Evolutionary conservation across 2,113 vertebrate species (phyloP).

Genomic region (Siniperca chuatsi): DNA sequence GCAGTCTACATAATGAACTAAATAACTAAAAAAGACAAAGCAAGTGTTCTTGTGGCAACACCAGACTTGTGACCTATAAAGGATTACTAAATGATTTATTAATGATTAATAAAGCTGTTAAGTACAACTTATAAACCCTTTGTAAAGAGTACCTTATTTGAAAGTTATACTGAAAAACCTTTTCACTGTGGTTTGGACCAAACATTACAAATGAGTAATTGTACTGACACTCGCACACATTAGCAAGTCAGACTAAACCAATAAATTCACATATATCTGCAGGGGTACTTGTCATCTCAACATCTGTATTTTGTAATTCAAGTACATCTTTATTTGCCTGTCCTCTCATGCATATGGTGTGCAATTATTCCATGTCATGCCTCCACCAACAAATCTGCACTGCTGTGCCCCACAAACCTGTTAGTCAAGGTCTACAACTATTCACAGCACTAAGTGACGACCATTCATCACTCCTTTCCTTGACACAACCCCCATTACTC

Average conservation of each 20-base stretch:
- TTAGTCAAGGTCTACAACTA: constrained; percentile 26
- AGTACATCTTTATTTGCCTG: background rate
- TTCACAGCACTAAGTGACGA: constrained; percentile 34
- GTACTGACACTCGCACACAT: background rate
- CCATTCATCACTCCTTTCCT: constrained; percentile 65
- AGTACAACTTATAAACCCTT: no score
- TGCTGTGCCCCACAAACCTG: background rate
- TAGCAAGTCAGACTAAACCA: background rate
- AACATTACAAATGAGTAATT: background rate
- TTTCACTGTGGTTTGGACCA: background rate
- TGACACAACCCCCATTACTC: constrained; percentile 64
- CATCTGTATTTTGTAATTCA: background rate
- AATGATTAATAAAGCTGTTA: background rate
- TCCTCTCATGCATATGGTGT: background rate
- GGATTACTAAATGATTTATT: no score
- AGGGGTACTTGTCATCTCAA: no score
- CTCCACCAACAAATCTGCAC: constrained; percentile 30
- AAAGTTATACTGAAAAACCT: background rate
- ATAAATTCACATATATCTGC: background rate
- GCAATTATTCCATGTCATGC: constrained; percentile 61
- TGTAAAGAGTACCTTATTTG: background rate
- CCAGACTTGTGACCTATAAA: background rate
- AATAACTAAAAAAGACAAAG: background rate
- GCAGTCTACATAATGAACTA: background rate
- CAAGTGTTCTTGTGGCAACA: background rate